Evolutionary conservation across 2,113 vertebrate genomes (phyloP), one percentile per base, ranked within the genome.

Genomic region (Argyrosomus japonicus): DNA sequence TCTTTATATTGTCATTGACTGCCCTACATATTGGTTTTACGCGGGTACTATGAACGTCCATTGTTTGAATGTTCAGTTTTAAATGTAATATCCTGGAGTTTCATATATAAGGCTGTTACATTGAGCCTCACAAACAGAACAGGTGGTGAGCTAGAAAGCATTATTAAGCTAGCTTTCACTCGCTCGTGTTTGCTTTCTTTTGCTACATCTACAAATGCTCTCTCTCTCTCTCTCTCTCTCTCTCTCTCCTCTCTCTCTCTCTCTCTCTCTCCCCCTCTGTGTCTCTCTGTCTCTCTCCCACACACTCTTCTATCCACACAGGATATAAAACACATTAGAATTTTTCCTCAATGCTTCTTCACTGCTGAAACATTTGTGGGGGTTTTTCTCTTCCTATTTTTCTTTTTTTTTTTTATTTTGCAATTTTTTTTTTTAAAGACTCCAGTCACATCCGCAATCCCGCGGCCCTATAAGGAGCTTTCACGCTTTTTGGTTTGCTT

Each of bases 401-500:
- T 65, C 32, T 68, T 80, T 68, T 57, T 69, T 57, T 69, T 61
- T 76, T 67, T 82, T 67, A 71, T 81, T 82, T 70, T 95, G 94
- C 94, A 93, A 95, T 95, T 95, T 95, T 94, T 96, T 97, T 96
- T 97, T 96, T 97, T 97, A 96, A 97, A 97, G 96, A 98, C 97
- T 97, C 97, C 95, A 98, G 97, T 98, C 98, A 98, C 98, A 98
- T 98, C 97, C 96, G 89, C 97, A 97, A 93, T 97, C 96, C 96
- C 83, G 95, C 95, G 96, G 97, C 97, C 93, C 97, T 99, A 97
- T 99, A 99, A 99, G 97, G 97, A 98, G 97, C 97, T 99, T 99
- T 99, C 98, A 99, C 97, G 97, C 97, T 97, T 97, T 98, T 97
- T 97, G 97, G 97, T 97, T 97, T 96, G 96, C 97, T 98, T 99